phyloP scores from a whole-genome alignment of 2,797 vertebrate genomes.

The Cygnus olor region DNA sequence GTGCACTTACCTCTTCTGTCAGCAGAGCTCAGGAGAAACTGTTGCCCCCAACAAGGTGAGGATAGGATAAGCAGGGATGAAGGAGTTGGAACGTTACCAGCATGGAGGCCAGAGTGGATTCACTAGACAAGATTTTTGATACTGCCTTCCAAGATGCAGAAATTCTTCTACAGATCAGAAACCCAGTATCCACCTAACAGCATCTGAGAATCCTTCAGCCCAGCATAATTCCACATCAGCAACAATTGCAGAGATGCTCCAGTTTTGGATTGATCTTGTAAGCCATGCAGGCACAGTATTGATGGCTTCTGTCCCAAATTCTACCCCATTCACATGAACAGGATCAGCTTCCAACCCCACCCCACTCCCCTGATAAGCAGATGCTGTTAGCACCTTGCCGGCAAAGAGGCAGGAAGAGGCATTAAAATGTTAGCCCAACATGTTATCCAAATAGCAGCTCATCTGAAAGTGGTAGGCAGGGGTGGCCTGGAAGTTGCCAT shows the following conservation, averaged over 20 bases:
- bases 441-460: background rate
- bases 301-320: slow-evolving; percentile 9
- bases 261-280: background rate
- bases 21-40: background rate
- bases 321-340: background rate
- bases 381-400: slow-evolving; percentile 2
- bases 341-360: background rate
- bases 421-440: background rate
- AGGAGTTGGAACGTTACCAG: background rate
- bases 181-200: background rate
- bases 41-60: background rate
- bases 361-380: background rate
- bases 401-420: slow-evolving; percentile 18
- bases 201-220: background rate
- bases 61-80: background rate
- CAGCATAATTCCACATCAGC: background rate
- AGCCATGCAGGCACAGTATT: background rate
- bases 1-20: background rate
- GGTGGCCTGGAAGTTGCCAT: background rate
- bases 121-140: background rate
- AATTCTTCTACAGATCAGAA: slow-evolving; percentile 7
- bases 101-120: background rate
- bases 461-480: background rate
- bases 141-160: background rate
- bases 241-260: background rate